These are phyloP conservation scores for Lutraria lutraria DNA, from an alignment of 2,888 invertebrate genomes.

Conservation along the genomic window DNA sequence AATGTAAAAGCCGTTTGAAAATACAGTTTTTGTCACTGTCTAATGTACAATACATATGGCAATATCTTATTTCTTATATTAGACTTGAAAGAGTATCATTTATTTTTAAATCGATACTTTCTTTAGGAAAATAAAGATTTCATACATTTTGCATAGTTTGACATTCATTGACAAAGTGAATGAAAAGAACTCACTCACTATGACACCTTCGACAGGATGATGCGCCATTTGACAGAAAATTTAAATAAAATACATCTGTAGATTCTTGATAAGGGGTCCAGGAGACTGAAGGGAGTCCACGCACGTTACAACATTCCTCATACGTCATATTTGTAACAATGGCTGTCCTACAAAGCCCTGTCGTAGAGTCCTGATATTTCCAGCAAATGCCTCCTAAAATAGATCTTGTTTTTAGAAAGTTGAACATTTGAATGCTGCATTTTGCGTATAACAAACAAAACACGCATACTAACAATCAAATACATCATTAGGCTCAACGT, in stretches of 20 bases:
- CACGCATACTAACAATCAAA: too few species aligned
- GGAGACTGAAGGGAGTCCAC: conserved; percentile 45
- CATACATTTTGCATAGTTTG: background rate
- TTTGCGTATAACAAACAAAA: too few species aligned
- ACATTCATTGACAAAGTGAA: background rate
- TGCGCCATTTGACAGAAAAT: conserved; percentile 68
- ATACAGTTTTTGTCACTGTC: too few species aligned
- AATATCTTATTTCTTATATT: too few species aligned
- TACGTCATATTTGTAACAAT: conserved; percentile 69
- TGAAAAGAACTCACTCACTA: conserved; percentile 71
- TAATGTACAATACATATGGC: too few species aligned
- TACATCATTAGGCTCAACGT: too few species aligned
- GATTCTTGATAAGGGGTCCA: conserved; percentile 70
- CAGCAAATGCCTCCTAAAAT: conserved; percentile 76
- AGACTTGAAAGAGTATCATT: too few species aligned
- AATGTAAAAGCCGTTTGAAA: too few species aligned
- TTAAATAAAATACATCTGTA: conserved; percentile 70
- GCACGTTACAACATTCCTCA: conserved; percentile 71
- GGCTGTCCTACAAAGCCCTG: conserved; percentile 65
- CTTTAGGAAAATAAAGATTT: too few species aligned
- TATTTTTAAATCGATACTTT: too few species aligned
- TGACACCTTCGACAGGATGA: conserved; percentile 73
- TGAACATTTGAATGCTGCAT: too few species aligned
- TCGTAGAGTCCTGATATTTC: conserved; percentile 59
- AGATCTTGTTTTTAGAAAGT: too few species aligned